Evolutionary conservation across 1,140 invertebrate species (phyloP), one percentile per base, ranked within the genome.

Genomic region (Mizuhopecten yessoensis): DNA sequence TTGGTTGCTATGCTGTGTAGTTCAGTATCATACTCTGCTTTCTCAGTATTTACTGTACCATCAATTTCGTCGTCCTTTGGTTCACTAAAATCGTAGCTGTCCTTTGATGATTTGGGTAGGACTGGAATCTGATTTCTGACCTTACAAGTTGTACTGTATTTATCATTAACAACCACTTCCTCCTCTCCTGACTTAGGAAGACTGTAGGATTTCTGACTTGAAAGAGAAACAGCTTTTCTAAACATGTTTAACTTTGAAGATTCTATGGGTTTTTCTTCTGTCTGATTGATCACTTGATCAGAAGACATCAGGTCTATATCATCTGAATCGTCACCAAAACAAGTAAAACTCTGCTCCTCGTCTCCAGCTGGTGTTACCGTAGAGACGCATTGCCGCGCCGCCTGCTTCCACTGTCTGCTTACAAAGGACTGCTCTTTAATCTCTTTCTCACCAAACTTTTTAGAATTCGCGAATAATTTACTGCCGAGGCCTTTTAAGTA

Each of bases 401-500:
- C 88, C 87, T 90, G 88, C 34, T 88, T 90, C 89, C 88, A 91
- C 29, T 33, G 39, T n/a, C 29, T 86, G 9, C 42, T 9, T 34
- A 23, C 0, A 75, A 33, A 13, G 29, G 23, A 34, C n/a, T 34
- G 13, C 36, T 34, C 34, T 34, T 86, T 89, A 0, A n/a, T 33
- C 20, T 88, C 36, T 88, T 57, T 86, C 13, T 86, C 34, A 49
- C 88, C 90, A 0, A 93, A 87, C 89, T 91, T 92, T 88, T 91
- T 87, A 3, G 94, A 92, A 49, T 91, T 92, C 42, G 92, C 57
- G 57, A 91, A 94, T 88, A 94, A 88, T 87, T 92, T 93, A 29
- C 89, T 34, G 20, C 92, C 87, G 17, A 94, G 89, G 86, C 93
- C 92, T 34, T 94, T 86, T 34, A 93, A 57, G 86, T 89, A 94